Base-by-base conservation (phyloP, 92 coral and sea anemone species). In the Pocillopora meandrina region DNA sequence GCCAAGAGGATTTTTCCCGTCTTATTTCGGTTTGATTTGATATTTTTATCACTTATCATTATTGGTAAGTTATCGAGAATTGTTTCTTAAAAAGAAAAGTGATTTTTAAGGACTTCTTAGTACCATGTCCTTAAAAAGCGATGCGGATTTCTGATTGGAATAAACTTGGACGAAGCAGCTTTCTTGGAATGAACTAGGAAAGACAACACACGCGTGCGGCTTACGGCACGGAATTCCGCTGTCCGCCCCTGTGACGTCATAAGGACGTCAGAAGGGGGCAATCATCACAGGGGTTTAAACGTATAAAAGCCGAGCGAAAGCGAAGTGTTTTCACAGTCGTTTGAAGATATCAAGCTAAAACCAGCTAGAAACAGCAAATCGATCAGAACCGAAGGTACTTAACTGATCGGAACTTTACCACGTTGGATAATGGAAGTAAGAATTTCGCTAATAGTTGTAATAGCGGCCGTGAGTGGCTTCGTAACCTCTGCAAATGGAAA, bases 181-280 rank as follows among this genome's bases (percentile, higher is more conserved):
- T 65, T 19, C n/a, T 69, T 67, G 72, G 19, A n/a, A 2, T 59
- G 3, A 10, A 4, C 10, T 5, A 36, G 84, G 36, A 58, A 58
- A 34, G 77, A 69, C 71, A 59, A 49, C 1, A 65, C 21, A 10
- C 12, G 35, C 34, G 21, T 17, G 56, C 69, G 13, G 61, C 15
- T n/a, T 21, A 21, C 23, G 62, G 68, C 33, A 33, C 76, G 78
- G 85, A 81, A 65, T 75, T 81, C 85, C 77, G 60, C 18, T 12
- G 72, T 19, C 72, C 64, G 65, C 61, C 72, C 61, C 36, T 14
- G 61, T 71, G 26, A 12, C 77, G 85, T 71, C 59, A 71, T 35
- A 31, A 77, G 60, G 31, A 81, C 85, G 85, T 81, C 85, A 81
- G 5, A 20, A 17, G 69, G 71, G 71, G 81, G 56, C 15, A 56